phyloP scores from a whole-genome alignment of 2,888 invertebrate genomes.

The Unio delphinus region DNA sequence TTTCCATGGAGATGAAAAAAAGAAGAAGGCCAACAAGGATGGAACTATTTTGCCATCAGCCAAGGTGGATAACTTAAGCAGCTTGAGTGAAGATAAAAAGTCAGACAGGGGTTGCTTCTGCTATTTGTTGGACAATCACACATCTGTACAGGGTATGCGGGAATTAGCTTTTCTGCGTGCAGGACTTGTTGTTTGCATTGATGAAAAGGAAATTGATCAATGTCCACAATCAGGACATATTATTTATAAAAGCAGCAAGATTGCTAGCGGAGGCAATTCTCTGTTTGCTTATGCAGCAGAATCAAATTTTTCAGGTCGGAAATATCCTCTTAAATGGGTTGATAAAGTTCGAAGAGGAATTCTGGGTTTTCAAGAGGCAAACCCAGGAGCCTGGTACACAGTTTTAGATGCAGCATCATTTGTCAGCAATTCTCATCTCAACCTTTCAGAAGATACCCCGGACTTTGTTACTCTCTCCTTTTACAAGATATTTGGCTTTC shows the following conservation, averaged over 20 bases:
- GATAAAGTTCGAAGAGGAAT: constrained; percentile 77
- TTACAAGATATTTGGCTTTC: constrained; percentile 97
- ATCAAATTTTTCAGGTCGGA: constrained; percentile 94
- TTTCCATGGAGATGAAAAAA: constrained; percentile 15
- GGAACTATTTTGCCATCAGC: neutral
- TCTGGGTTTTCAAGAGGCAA: constrained; percentile 42
- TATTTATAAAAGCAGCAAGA: constrained; percentile 1
- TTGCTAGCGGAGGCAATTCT: constrained; percentile 31
- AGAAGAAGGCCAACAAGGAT: neutral
- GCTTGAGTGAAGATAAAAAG: neutral
- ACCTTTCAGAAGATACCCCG: constrained; percentile 81
- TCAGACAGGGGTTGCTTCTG: constrained; percentile 78
- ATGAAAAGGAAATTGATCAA: constrained; percentile 38
- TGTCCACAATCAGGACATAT: constrained; percentile 4
- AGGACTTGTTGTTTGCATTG: constrained; percentile 47
- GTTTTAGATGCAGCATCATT: constrained; percentile 90
- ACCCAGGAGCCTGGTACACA: constrained; percentile 72
- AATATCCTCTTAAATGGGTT: constrained; percentile 87
- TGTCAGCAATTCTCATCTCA: constrained; percentile 83
- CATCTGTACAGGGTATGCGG: constrained; percentile 94
- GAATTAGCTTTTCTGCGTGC: constrained; percentile 76
- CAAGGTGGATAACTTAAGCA: neutral
- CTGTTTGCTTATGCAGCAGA: constrained; percentile 92
- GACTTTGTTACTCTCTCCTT: constrained; percentile 95
- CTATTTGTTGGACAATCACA: constrained; percentile 92